Evolutionary conservation across 2,113 vertebrate species (phyloP).

Genomic region (Empidonax alnorum): DNA sequence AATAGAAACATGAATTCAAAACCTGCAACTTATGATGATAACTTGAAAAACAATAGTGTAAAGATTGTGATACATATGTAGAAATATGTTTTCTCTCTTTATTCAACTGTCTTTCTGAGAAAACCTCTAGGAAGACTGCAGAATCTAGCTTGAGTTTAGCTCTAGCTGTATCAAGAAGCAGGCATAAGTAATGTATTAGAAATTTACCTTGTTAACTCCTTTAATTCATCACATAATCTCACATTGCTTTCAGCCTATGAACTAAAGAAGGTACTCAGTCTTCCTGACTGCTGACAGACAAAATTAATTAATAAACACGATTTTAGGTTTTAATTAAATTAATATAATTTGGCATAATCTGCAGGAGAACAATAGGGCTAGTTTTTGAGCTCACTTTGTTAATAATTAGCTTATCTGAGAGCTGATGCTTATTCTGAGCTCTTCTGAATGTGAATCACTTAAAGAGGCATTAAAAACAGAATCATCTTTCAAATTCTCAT

Average conservation of each 20-base stretch:
- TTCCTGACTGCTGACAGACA: neutral
- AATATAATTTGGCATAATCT: constrained; percentile 45
- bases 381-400: constrained; percentile 15
- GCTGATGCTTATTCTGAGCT: neutral
- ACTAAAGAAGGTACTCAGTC: neutral
- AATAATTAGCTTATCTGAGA: neutral
- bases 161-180: neutral
- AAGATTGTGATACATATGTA: neutral
- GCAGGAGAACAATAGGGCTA: constrained; percentile 1
- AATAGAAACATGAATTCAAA: neutral
- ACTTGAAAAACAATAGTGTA: neutral
- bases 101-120: neutral
- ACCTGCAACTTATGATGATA: neutral
- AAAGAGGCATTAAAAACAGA: neutral
- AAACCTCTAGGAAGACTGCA: neutral
- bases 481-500: neutral
- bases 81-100: neutral
- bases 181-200: neutral
- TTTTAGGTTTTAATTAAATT: constrained; percentile 69
- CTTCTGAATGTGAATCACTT: neutral
- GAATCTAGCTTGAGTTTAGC: neutral
- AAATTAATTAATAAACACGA: constrained; percentile 65
- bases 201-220: neutral
- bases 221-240: constrained; percentile 1
- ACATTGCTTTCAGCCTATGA: neutral